Evolutionary conservation across 2,888 invertebrate species (phyloP).

Genomic region (Drosophila austrosaltans): DNA sequence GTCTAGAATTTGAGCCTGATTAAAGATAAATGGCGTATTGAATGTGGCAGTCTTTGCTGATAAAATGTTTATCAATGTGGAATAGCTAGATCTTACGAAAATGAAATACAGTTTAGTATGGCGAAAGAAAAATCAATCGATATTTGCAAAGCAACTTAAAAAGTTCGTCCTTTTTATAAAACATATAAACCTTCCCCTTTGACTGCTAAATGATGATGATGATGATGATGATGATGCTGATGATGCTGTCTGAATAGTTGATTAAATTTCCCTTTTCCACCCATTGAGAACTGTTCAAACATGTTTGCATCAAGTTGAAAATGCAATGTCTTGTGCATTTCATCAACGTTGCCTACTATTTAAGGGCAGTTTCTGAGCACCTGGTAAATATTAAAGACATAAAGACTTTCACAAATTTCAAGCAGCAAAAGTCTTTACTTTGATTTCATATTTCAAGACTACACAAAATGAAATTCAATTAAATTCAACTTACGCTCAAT

Average conservation of each 20-base stretch:
- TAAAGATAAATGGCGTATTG: constrained; percentile 19
- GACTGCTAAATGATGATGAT: not conserved
- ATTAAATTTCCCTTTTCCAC: not conserved
- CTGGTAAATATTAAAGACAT: constrained; percentile 36
- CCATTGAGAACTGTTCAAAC: not conserved
- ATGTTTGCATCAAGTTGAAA: constrained; percentile 26
- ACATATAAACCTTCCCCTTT: not conserved
- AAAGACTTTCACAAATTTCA: constrained; percentile 14
- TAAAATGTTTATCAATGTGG: constrained; percentile 15
- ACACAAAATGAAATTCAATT: constrained; percentile 16
- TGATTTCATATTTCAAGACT: not conserved
- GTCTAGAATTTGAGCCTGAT: constrained; percentile 39
- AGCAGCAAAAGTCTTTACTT: not conserved
- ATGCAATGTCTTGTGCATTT: constrained; percentile 44
- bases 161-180: not conserved
- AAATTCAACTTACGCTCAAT: constrained; percentile 21
- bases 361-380: constrained; percentile 45
- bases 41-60: constrained; percentile 16
- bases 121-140: not conserved
- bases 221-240: not conserved
- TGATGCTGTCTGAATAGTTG: not conserved
- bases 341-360: constrained; percentile 49
- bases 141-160: not conserved
- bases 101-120: not conserved
- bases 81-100: not conserved